Conservation (phyloP, 1,140 invertebrate species). For the Sminthurides bifidus region DNA sequence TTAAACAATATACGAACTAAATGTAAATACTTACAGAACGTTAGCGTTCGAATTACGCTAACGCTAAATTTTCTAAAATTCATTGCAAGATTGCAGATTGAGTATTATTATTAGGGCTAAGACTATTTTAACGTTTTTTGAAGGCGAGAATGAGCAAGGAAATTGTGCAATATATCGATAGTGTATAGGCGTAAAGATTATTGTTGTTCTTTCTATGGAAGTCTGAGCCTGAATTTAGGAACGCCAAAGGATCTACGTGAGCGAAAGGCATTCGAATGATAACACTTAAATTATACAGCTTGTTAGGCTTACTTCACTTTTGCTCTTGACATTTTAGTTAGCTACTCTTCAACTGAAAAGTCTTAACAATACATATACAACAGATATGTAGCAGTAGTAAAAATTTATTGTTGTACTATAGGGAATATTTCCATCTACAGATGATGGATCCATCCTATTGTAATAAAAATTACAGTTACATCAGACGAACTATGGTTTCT, state of each 20-base stretch:
- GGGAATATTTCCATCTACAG: constrained; percentile 1
- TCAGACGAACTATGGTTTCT: too few species aligned
- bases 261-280: neutral
- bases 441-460: constrained; percentile 5
- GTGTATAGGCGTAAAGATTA: neutral
- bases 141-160: too few species aligned
- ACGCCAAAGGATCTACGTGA: constrained; percentile 4
- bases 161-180: constrained; percentile 8
- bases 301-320: neutral
- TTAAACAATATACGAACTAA: too few species aligned
- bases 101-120: too few species aligned
- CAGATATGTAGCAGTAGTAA: constrained; percentile 6
- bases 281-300: neutral
- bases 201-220: constrained; percentile 11
- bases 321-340: too few species aligned
- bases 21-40: too few species aligned
- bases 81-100: too few species aligned
- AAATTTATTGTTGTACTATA: constrained; percentile 9
- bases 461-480: constrained; percentile 9
- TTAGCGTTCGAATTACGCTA: too few species aligned
- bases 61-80: too few species aligned
- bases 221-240: constrained; percentile 10
- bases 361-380: constrained; percentile 5
- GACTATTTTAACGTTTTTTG: too few species aligned
- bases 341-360: constrained; percentile 2